Conservation (phyloP, 1,140 invertebrate species). For the Leptinotarsa undecemlineata region DNA sequence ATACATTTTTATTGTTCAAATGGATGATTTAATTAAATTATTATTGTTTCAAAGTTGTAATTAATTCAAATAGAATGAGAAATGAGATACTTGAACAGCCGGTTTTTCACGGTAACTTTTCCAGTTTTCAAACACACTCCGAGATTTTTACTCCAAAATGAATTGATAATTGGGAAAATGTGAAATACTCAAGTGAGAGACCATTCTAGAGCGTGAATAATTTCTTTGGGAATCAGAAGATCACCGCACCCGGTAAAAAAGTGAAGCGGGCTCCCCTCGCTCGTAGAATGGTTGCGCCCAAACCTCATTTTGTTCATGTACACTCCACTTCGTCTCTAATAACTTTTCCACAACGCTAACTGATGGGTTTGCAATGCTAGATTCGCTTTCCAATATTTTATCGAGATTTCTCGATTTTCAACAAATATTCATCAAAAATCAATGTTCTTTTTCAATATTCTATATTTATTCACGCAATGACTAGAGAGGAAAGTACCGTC, state of each 20-base stretch:
- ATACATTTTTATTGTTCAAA: too few relatives aligned
- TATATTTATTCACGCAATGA: too few relatives aligned
- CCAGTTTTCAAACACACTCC: too few relatives aligned
- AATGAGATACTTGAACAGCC: too few relatives aligned
- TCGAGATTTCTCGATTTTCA: neutral
- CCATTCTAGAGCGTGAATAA: slow-evolving; percentile 9
- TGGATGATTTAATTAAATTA: too few relatives aligned
- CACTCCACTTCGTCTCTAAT: slow-evolving; percentile 51
- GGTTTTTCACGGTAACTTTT: too few relatives aligned
- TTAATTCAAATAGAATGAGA: too few relatives aligned
- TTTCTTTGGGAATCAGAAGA: slow-evolving; percentile 8
- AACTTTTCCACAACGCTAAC: slow-evolving; percentile 51
- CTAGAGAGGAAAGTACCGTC: too few relatives aligned
- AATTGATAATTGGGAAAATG: too few relatives aligned
- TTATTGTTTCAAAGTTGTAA: too few relatives aligned
- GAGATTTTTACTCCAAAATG: too few relatives aligned
- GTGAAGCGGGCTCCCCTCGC: slow-evolving; percentile 46
- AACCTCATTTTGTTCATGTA: slow-evolving; percentile 56
- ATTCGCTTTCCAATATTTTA: slow-evolving; percentile 40
- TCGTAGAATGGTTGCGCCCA: slow-evolving; percentile 53
- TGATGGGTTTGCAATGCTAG: slow-evolving; percentile 37
- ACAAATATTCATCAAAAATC: neutral
- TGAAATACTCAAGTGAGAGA: neutral
- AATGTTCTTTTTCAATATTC: too few relatives aligned
- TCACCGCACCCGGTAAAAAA: slow-evolving; percentile 38